A percentile compares a stretch with the other conserved stretches of the same genome.
phyloP scores from a whole-genome alignment of 53 echinoderm and acorn worm genomes.

The Henricia sp. region DNA sequence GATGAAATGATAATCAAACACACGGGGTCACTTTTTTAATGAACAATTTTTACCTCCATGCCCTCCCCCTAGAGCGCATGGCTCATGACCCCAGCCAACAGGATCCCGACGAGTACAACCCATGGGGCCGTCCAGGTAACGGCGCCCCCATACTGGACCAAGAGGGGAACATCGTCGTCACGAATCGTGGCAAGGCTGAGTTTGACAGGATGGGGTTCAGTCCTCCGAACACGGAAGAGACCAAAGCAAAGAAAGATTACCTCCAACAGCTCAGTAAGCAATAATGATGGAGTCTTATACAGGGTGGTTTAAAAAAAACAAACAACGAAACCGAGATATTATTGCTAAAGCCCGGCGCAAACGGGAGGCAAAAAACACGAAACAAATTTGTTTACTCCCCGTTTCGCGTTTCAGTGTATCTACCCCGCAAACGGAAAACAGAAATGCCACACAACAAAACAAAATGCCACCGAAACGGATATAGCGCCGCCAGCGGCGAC shows the following conservation, averaged over 20 bases:
- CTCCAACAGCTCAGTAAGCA: conserved; percentile 85
- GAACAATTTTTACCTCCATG: neutral
- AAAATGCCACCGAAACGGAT: too few relatives aligned
- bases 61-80: conserved; percentile 23
- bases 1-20: neutral
- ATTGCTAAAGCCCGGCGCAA: too few relatives aligned
- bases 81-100: conserved; percentile 11
- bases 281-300: neutral
- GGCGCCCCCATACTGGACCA: conserved; percentile 82
- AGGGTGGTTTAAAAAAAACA: too few relatives aligned
- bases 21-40: neutral
- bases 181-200: conserved; percentile 74
- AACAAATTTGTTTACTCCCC: too few relatives aligned
- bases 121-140: conserved; percentile 94
- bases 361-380: too few relatives aligned
- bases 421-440: too few relatives aligned
- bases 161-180: conserved; percentile 71
- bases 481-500: too few relatives aligned
- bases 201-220: conserved; percentile 80
- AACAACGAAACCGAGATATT: too few relatives aligned
- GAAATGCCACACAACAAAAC: too few relatives aligned
- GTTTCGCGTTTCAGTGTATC: too few relatives aligned
- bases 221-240: conserved; percentile 69
- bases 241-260: conserved; percentile 81
- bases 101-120: conserved; percentile 57